phyloP scores from a whole-genome alignment of 2,113 vertebrate genomes.

The Calonectris borealis region DNA sequence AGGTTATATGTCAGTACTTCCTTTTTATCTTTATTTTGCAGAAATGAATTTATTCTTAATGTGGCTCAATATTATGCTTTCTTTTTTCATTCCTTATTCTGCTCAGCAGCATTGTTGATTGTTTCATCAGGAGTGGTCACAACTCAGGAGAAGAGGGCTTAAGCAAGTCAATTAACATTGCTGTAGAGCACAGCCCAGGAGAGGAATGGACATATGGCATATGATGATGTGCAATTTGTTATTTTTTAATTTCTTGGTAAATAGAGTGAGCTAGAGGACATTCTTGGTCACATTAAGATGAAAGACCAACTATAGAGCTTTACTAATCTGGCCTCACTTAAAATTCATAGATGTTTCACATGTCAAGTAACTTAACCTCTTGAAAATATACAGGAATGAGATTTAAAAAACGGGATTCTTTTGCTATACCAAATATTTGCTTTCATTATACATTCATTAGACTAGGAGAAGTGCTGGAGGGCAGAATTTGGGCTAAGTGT shows the following conservation, averaged over 20 bases:
- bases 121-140: constrained; percentile 33
- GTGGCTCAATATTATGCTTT: background rate
- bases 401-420: background rate
- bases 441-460: constrained; percentile 38
- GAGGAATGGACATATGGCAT: constrained; percentile 20
- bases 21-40: background rate
- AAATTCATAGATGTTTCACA: constrained; percentile 38
- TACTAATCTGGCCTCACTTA: constrained; percentile 26
- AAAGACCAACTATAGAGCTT: constrained; percentile 23
- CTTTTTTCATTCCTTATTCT: constrained; percentile 40
- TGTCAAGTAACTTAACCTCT: constrained; percentile 28
- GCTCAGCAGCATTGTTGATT: background rate
- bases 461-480: background rate
- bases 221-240: constrained; percentile 20
- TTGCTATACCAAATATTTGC: constrained; percentile 30
- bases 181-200: constrained; percentile 55
- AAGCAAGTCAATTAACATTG: constrained; percentile 52
- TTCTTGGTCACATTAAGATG: constrained; percentile 45
- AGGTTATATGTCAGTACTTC: background rate
- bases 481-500: background rate
- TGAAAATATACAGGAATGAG: constrained; percentile 28
- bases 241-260: constrained; percentile 45
- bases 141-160: constrained; percentile 37
- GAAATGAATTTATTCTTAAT: background rate
- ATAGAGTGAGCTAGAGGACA: constrained; percentile 39